Conservation (phyloP, 1,140 invertebrate genomes). For the Parapsyche elsis region DNA sequence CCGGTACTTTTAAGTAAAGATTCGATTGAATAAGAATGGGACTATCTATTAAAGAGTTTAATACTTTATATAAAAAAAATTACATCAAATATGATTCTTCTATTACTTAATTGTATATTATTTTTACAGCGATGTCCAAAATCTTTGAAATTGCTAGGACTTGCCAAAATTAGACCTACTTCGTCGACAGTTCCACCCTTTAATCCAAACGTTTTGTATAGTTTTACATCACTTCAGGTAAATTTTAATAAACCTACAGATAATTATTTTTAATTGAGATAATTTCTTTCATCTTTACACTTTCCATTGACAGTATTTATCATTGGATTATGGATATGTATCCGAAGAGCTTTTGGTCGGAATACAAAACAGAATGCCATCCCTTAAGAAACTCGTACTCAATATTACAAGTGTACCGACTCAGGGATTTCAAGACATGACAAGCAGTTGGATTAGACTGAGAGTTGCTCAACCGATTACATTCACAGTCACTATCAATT, state of each 20-base stretch:
- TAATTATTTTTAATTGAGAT: neutral
- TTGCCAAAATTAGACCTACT: slow-evolving; percentile 44
- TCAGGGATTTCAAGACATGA: slow-evolving; percentile 48
- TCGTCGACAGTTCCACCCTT: slow-evolving; percentile 29
- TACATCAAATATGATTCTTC: too few species aligned
- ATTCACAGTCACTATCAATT: slow-evolving; percentile 49
- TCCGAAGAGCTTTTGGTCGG: slow-evolving; percentile 42
- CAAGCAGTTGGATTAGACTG: slow-evolving; percentile 38
- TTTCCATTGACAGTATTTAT: slow-evolving; percentile 40
- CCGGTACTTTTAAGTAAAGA: too few species aligned
- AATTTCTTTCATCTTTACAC: neutral
- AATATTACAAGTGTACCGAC: slow-evolving; percentile 40
- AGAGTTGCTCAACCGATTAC: slow-evolving; percentile 6
- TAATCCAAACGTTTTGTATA: slow-evolving; percentile 43
- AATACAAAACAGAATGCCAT: slow-evolving; percentile 37
- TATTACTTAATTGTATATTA: slow-evolving; percentile 18
- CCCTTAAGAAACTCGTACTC: slow-evolving; percentile 44
- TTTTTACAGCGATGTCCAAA: slow-evolving; percentile 39
- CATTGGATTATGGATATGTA: slow-evolving; percentile 46
- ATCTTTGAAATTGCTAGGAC: slow-evolving; percentile 43
- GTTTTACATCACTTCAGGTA: slow-evolving; percentile 46
- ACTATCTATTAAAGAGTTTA: too few species aligned
- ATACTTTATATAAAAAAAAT: too few species aligned
- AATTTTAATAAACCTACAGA: neutral
- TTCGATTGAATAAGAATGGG: too few species aligned